These are phyloP conservation scores for Sebastes hopkinsi DNA, from an alignment of 2,797 vertebrate genomes.

Conservation along the genomic window DNA sequence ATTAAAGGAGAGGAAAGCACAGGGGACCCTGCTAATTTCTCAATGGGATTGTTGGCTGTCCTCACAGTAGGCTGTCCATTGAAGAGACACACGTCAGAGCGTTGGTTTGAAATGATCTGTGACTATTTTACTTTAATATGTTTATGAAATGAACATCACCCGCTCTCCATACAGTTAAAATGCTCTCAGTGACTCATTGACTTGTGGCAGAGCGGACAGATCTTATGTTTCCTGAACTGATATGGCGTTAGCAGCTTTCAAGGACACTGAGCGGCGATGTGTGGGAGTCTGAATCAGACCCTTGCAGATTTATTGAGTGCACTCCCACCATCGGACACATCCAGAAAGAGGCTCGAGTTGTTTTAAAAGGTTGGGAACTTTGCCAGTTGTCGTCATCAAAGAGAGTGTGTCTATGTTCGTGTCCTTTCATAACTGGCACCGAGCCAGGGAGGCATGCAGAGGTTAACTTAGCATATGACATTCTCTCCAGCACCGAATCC, in stretches of 20 bases:
- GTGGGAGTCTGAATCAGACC: constrained; percentile 67
- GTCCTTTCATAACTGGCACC: constrained; percentile 72
- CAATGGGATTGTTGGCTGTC: constrained; percentile 82
- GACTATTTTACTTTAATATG: constrained; percentile 46
- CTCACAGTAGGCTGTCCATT: constrained; percentile 52
- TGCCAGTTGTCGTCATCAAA: constrained; percentile 78
- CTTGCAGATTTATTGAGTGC: constrained; percentile 75
- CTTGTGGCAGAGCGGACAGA: constrained; percentile 39
- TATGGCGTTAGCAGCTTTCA: constrained; percentile 63
- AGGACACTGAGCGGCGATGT: constrained; percentile 58
- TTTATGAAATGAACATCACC: constrained; percentile 58
- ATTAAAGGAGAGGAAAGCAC: constrained; percentile 73
- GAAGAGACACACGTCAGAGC: constrained; percentile 37
- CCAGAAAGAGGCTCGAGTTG: constrained; percentile 50
- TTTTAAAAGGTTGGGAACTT: constrained; percentile 75
- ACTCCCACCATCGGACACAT: constrained; percentile 60
- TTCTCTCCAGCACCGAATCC: constrained; percentile 64
- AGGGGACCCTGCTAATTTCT: constrained; percentile 79
- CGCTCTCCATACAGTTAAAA: constrained; percentile 48
- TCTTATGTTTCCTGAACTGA: constrained; percentile 59
- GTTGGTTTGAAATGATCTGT: constrained; percentile 52
- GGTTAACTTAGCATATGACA: constrained; percentile 83
- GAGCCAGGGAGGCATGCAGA: constrained; percentile 70
- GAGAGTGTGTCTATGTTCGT: constrained; percentile 66
- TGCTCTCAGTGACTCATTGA: constrained; percentile 58